Conservation (phyloP, 2,797 vertebrate genomes). For the Clarias platycephalus region DNA sequence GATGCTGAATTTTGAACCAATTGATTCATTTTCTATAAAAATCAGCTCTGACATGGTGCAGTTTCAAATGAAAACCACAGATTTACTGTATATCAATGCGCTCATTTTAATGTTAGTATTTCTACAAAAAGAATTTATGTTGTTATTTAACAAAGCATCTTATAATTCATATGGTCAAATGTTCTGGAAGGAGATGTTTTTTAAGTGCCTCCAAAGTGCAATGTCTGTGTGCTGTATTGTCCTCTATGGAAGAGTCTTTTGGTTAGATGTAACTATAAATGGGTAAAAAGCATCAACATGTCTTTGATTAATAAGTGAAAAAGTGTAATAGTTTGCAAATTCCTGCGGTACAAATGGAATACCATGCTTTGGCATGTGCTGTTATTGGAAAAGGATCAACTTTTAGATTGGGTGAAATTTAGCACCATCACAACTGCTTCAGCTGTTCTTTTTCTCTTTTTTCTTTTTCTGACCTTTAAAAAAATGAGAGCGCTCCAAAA, state of each 20-base stretch:
- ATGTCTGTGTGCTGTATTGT: background rate
- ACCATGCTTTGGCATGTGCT: background rate
- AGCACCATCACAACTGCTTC: background rate
- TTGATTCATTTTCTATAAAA: background rate
- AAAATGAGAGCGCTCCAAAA: background rate
- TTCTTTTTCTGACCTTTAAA: background rate
- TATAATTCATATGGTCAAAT: background rate
- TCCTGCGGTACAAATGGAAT: background rate
- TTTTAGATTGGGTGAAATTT: background rate
- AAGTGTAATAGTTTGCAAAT: background rate
- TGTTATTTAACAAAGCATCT: background rate
- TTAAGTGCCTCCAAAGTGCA: background rate
- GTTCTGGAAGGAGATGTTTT: background rate
- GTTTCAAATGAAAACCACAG: background rate
- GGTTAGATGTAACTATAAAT: conserved; percentile 2
- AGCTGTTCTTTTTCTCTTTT: too few species aligned
- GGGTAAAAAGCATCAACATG: background rate
- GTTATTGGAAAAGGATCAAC: background rate
- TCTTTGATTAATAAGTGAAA: background rate
- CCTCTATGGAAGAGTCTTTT: background rate
- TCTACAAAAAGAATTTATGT: background rate
- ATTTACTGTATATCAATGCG: background rate
- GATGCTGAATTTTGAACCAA: background rate
- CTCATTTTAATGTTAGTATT: too few species aligned
- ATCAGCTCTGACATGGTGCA: background rate